Evolutionary conservation across 2,113 vertebrate genomes (phyloP).

Genomic region (Nanorana parkeri): DNA sequence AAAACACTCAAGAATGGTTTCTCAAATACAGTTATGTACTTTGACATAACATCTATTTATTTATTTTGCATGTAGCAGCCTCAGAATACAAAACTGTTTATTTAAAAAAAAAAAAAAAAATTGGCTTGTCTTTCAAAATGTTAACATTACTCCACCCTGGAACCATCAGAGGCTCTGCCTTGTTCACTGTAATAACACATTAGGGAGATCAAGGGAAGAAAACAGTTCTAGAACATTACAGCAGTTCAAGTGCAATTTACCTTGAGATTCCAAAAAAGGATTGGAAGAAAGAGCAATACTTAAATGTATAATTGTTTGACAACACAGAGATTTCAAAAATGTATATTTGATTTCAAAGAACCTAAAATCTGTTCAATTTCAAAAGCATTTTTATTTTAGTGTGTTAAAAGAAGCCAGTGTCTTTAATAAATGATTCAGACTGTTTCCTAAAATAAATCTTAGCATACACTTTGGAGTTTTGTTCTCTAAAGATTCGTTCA

Average conservation of each 20-base stretch:
- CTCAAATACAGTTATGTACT: too few relatives aligned
- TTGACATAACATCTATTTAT: too few relatives aligned
- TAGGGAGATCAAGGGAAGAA: constrained; percentile 7
- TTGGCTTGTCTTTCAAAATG: not conserved
- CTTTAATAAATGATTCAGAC: not conserved
- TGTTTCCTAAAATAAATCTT: constrained; percentile 5
- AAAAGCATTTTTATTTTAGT: not conserved
- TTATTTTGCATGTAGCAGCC: too few relatives aligned
- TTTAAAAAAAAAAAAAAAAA: not conserved
- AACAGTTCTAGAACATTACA: constrained; percentile 26
- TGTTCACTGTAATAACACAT: constrained; percentile 21
- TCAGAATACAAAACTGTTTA: too few relatives aligned
- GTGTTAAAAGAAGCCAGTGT: not conserved
- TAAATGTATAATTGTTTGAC: not conserved
- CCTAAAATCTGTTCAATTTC: not conserved
- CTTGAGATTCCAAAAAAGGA: constrained; percentile 8
- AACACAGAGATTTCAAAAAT: not conserved
- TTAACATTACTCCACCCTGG: not conserved
- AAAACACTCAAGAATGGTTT: too few relatives aligned
- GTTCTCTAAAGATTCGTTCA: constrained; percentile 3
- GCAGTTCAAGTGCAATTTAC: constrained; percentile 1
- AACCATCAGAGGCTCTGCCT: constrained; percentile 3
- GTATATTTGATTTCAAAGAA: not conserved
- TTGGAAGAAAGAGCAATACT: not conserved
- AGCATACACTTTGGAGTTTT: not conserved